A percentile compares a stretch with the other conserved stretches of the same genome.
These are phyloP conservation scores for Coluber constrictor DNA, from an alignment of 2,797 vertebrate genomes.

Conservation along the genomic window DNA sequence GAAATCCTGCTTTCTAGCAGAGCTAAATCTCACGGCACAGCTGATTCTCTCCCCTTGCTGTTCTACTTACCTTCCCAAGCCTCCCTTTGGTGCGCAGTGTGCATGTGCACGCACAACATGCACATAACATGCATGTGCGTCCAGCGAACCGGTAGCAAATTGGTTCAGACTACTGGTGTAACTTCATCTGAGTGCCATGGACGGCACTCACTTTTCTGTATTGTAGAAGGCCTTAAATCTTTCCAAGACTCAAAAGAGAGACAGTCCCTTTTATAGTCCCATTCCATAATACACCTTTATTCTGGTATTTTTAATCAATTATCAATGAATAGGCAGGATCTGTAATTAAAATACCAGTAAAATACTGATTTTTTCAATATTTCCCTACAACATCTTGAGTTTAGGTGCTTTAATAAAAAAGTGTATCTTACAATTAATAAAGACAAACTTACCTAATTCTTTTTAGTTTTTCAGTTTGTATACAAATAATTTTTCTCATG, in stretches of 20 bases:
- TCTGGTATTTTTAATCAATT: neutral
- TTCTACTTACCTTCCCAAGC: too few species aligned
- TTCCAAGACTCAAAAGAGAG: neutral
- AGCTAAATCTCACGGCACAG: too few species aligned
- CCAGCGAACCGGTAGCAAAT: too few species aligned
- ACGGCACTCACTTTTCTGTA: neutral
- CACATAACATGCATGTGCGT: too few species aligned
- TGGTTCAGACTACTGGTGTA: neutral
- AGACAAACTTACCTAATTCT: neutral
- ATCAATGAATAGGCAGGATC: neutral
- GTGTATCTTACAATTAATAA: neutral
- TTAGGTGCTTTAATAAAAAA: neutral
- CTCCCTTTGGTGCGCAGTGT: too few species aligned
- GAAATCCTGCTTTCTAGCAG: too few species aligned
- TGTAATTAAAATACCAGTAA: neutral
- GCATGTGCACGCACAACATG: too few species aligned
- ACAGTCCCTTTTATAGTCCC: neutral
- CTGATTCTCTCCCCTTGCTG: too few species aligned
- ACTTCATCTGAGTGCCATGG: neutral
- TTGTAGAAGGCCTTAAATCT: neutral
- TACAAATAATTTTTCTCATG: neutral
- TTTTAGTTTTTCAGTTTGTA: neutral
- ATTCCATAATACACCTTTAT: neutral
- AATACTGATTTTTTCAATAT: neutral
- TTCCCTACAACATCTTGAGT: neutral